phyloP scores from a whole-genome alignment of 2,888 invertebrate species.

The Galeopsomyia nigrocyanea region DNA sequence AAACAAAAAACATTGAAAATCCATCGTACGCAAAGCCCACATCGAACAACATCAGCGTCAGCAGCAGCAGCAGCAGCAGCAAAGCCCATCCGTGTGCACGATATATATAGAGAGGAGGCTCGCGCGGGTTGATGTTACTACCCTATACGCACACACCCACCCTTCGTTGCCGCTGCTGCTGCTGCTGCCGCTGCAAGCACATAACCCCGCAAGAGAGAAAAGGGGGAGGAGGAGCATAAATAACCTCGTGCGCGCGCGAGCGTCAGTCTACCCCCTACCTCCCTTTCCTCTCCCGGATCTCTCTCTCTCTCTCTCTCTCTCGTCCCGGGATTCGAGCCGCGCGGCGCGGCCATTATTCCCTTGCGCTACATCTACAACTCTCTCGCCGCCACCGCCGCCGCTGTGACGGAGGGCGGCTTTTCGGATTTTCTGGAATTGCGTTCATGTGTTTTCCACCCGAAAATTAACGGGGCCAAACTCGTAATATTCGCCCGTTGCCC shows the following conservation, averaged over 20 bases:
- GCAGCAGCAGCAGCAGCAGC: no score
- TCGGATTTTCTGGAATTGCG: slow-evolving; percentile 39
- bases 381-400: no score
- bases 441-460: no score
- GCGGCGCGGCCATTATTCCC: neutral
- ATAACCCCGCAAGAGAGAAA: neutral
- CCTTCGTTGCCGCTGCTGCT: slow-evolving; percentile 9
- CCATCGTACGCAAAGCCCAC: slow-evolving; percentile 50
- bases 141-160: slow-evolving; percentile 40
- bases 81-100: no score
- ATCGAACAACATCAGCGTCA: no score
- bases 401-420: neutral
- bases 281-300: neutral
- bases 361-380: no score
- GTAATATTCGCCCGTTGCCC: no score
- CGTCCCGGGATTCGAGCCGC: slow-evolving; percentile 20
- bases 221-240: slow-evolving; percentile 54
- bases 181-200: neutral
- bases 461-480: no score
- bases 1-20: slow-evolving; percentile 24
- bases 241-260: slow-evolving; percentile 48
- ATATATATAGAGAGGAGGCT: neutral
- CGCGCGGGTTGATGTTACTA: slow-evolving; percentile 58
- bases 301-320: slow-evolving; percentile 42
- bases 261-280: slow-evolving; percentile 49